Evolutionary conservation across 2,113 vertebrate species (phyloP), one percentile per base, ranked within the genome.

Genomic region (Centropus bengalensis): DNA sequence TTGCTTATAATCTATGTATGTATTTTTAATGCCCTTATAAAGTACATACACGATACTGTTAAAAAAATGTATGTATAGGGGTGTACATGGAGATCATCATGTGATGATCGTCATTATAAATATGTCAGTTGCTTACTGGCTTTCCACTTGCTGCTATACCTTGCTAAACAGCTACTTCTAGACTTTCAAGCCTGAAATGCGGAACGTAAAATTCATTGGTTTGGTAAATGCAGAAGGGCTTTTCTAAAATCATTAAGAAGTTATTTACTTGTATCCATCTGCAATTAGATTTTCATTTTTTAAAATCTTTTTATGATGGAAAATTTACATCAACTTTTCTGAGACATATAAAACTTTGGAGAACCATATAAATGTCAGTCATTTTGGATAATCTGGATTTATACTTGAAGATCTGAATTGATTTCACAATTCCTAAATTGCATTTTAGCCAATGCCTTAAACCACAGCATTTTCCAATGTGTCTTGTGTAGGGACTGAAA

Each of bases 351-450:
- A 93, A 79, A 45, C 59, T 80, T 73, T 73, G 38, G 38, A 82
- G 68, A 77, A 44, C 42, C 76, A 27, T 68, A 5, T 51, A 89
- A 6, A 32, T 79, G 1, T 64, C 40, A 54, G 38, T 84, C 66
- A 45, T 9, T 84, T n/a, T 52, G 49, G 40, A 66, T 95, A 79
- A 84, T 82, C 88, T 79, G 45, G n/a, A 85, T 82, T 94, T 82
- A 42, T 74, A 26, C 9, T 59, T 74, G 20, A 47, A 71, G 12
- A 28, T 88, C 21, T 55, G 78, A 70, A 10, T 18, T 63, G 63
- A 62, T 91, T 94, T 82, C 76, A 47, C 45, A 74, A 49, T 84
- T 44, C 36, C 36, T 73, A 88, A 94, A 74, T 2, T 49, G 24
- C 62, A 30, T 86, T 93, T 93, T 54, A 80, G 58, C 38, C 62